phyloP scores from a whole-genome alignment of 2,797 vertebrate species.

The Sciurus carolinensis region DNA sequence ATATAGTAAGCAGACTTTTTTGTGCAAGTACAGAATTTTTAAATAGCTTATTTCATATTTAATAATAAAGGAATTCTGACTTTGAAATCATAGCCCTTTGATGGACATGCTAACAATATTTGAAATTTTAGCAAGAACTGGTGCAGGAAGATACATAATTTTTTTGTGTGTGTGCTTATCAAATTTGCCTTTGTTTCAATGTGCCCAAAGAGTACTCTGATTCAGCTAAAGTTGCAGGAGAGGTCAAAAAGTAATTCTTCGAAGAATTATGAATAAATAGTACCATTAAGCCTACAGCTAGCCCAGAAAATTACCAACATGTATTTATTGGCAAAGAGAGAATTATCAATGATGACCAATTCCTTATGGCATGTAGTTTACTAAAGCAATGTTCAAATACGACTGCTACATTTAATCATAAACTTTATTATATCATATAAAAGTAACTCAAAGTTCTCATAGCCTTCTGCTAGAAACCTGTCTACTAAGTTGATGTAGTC shows the following conservation, averaged over 20 bases:
- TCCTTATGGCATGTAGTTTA: constrained; percentile 27
- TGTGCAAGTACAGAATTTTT: neutral
- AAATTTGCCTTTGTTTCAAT: constrained; percentile 29
- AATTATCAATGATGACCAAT: neutral
- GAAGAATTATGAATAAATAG: constrained; percentile 30
- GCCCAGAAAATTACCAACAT: constrained; percentile 27
- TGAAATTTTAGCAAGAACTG: constrained; percentile 24
- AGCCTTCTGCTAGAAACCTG: constrained; percentile 14
- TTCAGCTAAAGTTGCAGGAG: neutral
- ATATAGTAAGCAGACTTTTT: neutral
- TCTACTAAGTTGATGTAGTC: neutral
- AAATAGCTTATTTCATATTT: neutral
- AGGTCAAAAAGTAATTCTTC: constrained; percentile 1
- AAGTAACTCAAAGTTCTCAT: constrained; percentile 36
- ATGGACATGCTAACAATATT: neutral
- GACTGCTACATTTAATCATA: neutral
- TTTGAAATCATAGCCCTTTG: neutral
- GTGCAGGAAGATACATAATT: neutral
- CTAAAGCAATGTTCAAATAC: constrained; percentile 29
- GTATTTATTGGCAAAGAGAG: constrained; percentile 19
- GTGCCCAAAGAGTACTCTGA: neutral
- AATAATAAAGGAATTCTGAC: constrained; percentile 19
- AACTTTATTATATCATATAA: neutral
- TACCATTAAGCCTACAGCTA: neutral
- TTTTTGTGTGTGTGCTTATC: neutral